Conservation (phyloP, 2,888 invertebrate species). For the Hirudinaria manillensis region DNA sequence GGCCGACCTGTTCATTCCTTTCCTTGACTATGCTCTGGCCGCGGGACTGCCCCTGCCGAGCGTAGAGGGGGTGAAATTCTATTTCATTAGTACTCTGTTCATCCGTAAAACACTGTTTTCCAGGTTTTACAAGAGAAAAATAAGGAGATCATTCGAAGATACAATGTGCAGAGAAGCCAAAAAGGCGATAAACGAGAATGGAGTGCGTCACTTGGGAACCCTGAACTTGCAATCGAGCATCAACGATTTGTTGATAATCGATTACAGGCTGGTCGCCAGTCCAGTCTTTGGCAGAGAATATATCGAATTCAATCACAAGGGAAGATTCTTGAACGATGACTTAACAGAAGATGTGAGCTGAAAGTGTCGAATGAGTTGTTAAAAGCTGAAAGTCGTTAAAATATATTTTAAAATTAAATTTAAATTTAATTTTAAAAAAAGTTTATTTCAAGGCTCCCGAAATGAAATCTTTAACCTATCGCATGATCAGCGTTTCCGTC, state of each 20-base stretch:
- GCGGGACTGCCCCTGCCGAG: too few relatives aligned
- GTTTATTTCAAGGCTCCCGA: not conserved
- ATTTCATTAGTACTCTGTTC: too few relatives aligned
- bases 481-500: conserved; percentile 30
- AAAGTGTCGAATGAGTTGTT: not conserved
- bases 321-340: conserved; percentile 20
- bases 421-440: not conserved
- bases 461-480: not conserved
- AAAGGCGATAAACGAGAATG: conserved; percentile 22
- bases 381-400: too few relatives aligned
- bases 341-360: conserved; percentile 1
- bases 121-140: conserved; percentile 1
- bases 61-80: too few relatives aligned
- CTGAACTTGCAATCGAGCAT: conserved; percentile 13
- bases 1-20: too few relatives aligned
- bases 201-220: conserved; percentile 14
- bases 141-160: not conserved
- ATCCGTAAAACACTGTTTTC: not conserved
- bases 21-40: too few relatives aligned
- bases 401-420: not conserved
- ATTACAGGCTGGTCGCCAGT: conserved; percentile 24
- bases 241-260: conserved; percentile 1
- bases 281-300: not conserved
- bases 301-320: conserved; percentile 23
- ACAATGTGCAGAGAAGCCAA: conserved; percentile 21